Conservation (phyloP, 2,797 vertebrate species). For the Channa striata region DNA sequence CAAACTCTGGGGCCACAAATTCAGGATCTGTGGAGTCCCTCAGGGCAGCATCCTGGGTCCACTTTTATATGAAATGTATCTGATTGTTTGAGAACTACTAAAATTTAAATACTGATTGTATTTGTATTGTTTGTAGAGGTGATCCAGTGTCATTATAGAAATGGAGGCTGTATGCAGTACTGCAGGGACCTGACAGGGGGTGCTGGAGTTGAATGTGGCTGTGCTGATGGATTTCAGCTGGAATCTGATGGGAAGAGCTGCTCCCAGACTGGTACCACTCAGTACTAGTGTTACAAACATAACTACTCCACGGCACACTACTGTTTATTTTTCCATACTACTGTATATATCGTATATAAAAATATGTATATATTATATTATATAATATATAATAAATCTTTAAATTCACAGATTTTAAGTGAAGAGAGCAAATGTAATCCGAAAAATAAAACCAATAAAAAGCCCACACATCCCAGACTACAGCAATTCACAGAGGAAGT, state of each 20-base stretch:
- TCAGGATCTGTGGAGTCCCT: background rate
- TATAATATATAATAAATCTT: no score
- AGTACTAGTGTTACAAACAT: background rate
- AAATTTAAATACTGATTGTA: background rate
- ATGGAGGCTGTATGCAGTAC: constrained; percentile 88
- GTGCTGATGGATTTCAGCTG: constrained; percentile 81
- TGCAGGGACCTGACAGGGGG: constrained; percentile 77
- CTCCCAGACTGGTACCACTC: constrained; percentile 71
- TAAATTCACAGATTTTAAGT: no score
- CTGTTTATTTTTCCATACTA: background rate
- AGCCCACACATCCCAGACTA: no score
- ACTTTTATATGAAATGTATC: background rate
- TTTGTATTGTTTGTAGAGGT: constrained; percentile 64
- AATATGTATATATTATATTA: no score
- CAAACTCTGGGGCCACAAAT: no score
- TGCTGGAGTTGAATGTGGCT: constrained; percentile 81
- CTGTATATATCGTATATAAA: no score
- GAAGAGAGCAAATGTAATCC: no score
- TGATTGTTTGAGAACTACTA: no score
- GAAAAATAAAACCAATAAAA: no score
- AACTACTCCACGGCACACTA: background rate
- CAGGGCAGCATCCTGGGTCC: background rate
- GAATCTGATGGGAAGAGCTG: constrained; percentile 81
- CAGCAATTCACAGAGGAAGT: no score
- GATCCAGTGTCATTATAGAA: constrained; percentile 83